These are phyloP conservation scores for Varecia variegata DNA, from an alignment of 2,797 vertebrate genomes.

Conservation along the genomic window DNA sequence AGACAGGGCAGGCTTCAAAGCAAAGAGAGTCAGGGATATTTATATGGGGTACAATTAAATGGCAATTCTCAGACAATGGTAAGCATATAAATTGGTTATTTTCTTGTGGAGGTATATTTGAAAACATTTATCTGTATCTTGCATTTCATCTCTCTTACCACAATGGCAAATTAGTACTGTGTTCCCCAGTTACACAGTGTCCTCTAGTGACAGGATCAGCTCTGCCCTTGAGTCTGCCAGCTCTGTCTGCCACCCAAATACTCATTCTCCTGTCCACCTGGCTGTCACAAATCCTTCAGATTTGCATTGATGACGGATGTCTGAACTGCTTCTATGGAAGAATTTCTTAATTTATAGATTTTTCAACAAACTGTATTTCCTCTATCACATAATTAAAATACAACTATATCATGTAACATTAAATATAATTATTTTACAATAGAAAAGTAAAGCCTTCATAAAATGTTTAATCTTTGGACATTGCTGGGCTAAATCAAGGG, in stretches of 20 bases:
- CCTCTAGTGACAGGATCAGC: not conserved
- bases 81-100: not conserved
- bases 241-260: not conserved
- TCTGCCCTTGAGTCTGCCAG: not conserved
- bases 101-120: not conserved
- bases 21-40: not conserved
- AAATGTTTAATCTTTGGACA: not conserved
- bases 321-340: not conserved
- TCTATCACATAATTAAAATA: not conserved
- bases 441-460: not conserved
- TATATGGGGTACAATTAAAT: not conserved
- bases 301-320: not conserved
- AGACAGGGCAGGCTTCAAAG: not conserved
- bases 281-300: not conserved
- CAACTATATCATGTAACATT: not conserved
- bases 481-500: not conserved
- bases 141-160: not conserved
- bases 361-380: not conserved
- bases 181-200: not conserved
- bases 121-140: not conserved
- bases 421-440: not conserved
- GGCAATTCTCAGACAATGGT: not conserved
- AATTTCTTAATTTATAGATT: not conserved
- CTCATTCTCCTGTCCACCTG: not conserved
- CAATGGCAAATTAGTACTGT: not conserved